Base-by-base conservation (phyloP, 2,797 vertebrate species). In the Brachymystax lenok region DNA sequence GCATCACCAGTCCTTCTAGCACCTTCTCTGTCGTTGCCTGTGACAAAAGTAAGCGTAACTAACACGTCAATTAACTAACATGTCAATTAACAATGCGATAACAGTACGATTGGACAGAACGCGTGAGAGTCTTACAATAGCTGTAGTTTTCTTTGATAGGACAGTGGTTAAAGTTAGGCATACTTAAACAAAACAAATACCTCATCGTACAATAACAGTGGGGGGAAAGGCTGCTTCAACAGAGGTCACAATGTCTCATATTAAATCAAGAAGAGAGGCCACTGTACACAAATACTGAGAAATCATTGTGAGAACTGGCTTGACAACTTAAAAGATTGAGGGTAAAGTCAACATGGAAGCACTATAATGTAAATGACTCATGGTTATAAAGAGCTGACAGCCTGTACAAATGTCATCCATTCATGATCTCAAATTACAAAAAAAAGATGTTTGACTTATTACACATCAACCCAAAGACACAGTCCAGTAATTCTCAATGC, bases 391-490 rank as follows among this genome's bases (percentile, higher is more conserved):
- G 69, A 69, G 76, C 73, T 80, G 19, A 78, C 84, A 91, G 87
- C 88, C 90, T 92, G 90, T 91, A 92, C 90, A 90, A 85, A 90
- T 63, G 74, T 78, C 76, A 67, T 54, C 78, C 71, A 71, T 69
- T 81, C 17, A 4, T 74, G 4, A 0, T 84, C 50, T 69, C 69
- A 63, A 85, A 79, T 80, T 40, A 82, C 79, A 88, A 84, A 87
- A 88, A 84, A 86, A 78, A 85, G 61, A 82, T 33, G 59, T 63
- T 63, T 63, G 24, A 27, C 10, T 71, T 85, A 74, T 79, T 75
- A 85, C 70, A 69, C 78, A 84, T 83, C 74, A 76, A 69, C 86
- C 87, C 87, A 83, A 56, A 83, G 81, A 85, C 73, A 82, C 46
- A 12, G 71, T 85, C 82, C 88, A 83, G 80, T 81, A 81, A 81